These are phyloP conservation scores for Megastigmus dorsalis DNA, from an alignment of 2,888 invertebrate genomes.

Conservation along the genomic window DNA sequence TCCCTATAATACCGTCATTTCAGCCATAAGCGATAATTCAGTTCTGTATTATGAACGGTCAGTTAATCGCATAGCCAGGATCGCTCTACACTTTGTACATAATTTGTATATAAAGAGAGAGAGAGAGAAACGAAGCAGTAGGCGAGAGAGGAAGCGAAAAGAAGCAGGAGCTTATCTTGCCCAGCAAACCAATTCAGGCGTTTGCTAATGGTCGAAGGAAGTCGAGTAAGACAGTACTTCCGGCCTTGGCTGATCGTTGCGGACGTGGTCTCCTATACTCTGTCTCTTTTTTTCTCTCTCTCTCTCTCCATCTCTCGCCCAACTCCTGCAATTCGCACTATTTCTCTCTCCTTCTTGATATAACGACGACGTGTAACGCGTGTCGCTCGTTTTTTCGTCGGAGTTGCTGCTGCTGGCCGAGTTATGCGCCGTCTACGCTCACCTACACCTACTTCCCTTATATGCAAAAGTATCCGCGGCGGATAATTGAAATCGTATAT, in stretches of 20 bases:
- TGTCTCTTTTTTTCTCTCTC: slow-evolving; percentile 14
- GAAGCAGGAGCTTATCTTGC: slow-evolving; percentile 58
- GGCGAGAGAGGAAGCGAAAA: slow-evolving; percentile 53
- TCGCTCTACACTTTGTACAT: slow-evolving; percentile 27
- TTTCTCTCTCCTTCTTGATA: not conserved
- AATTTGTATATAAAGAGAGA: slow-evolving; percentile 44
- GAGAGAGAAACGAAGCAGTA: slow-evolving; percentile 45
- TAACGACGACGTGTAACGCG: too few relatives aligned
- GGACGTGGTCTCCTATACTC: slow-evolving; percentile 56
- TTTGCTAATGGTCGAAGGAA: slow-evolving; percentile 65
- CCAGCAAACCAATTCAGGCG: slow-evolving; percentile 63
- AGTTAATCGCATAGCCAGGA: slow-evolving; percentile 26
- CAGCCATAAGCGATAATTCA: too few relatives aligned
- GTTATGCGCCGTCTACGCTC: too few relatives aligned
- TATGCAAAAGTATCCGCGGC: too few relatives aligned
- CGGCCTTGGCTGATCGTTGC: slow-evolving; percentile 59
- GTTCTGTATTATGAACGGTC: slow-evolving; percentile 14
- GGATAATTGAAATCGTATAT: too few relatives aligned
- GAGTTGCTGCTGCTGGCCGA: too few relatives aligned
- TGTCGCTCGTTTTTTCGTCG: too few relatives aligned
- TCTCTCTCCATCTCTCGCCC: not conserved
- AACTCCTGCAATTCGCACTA: not conserved
- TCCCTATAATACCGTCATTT: too few relatives aligned
- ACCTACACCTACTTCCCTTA: too few relatives aligned
- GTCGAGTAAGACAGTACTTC: slow-evolving; percentile 64